These are phyloP conservation scores for Nipponacmea schrenckii DNA, from an alignment of 2,888 invertebrate genomes.

Conservation along the genomic window DNA sequence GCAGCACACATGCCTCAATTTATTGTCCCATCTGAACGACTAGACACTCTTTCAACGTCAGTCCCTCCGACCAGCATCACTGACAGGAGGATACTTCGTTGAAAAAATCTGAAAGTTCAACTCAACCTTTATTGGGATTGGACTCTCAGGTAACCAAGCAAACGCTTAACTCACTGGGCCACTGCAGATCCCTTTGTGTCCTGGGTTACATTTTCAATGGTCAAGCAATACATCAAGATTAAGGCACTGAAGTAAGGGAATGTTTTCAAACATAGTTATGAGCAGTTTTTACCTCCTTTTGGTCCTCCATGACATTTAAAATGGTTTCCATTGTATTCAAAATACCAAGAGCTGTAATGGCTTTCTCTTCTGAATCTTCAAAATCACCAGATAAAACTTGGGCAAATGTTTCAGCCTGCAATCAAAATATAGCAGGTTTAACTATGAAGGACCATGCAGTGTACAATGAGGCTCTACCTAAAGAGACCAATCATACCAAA, in stretches of 20 bases:
- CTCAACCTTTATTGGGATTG: no score
- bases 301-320: conserved; percentile 87
- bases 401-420: conserved; percentile 66
- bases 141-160: no score
- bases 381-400: conserved; percentile 64
- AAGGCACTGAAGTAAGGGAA: background rate
- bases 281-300: conserved; percentile 57
- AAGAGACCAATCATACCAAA: no score
- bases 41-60: no score
- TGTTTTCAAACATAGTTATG: background rate
- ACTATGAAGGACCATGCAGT: background rate
- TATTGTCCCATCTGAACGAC: no score
- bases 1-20: no score
- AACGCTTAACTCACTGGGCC: no score
- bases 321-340: conserved; percentile 96
- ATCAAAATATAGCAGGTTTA: conserved; percentile 20
- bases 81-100: no score
- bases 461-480: background rate
- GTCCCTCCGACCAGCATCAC: no score
- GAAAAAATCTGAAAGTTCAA: no score
- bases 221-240: background rate
- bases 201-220: background rate
- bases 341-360: conserved; percentile 96
- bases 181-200: no score
- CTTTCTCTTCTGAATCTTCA: conserved; percentile 89